These are phyloP conservation scores for Plecturocebus donacophilus DNA, from an alignment of 2,113 vertebrate genomes.

Conservation along the genomic window DNA sequence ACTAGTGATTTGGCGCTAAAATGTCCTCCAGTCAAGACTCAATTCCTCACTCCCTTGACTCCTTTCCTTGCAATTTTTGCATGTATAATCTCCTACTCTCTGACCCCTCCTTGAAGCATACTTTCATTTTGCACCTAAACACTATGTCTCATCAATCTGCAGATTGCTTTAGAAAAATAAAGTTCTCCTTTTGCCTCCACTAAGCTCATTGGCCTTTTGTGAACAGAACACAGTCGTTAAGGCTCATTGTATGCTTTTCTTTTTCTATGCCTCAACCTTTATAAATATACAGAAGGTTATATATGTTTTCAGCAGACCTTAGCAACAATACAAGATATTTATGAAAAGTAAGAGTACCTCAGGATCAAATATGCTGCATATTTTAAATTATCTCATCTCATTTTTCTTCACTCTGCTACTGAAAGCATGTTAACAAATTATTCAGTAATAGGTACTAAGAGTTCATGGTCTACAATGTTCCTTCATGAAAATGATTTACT, in stretches of 20 bases:
- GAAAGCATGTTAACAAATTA: background rate
- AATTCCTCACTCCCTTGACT: background rate
- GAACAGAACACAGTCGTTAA: background rate
- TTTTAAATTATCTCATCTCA: background rate
- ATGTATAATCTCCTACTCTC: background rate
- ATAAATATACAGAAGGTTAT: background rate
- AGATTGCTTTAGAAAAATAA: background rate
- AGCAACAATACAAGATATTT: background rate
- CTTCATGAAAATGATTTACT: slow-evolving; percentile 33
- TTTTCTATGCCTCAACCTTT: background rate
- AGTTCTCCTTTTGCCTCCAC: background rate
- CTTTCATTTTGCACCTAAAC: background rate
- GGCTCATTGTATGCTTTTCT: background rate
- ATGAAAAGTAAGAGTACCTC: background rate
- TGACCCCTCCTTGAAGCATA: background rate
- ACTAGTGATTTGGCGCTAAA: background rate
- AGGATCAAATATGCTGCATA: background rate
- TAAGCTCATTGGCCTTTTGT: background rate
- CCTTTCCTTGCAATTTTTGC: background rate
- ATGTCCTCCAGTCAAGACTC: background rate
- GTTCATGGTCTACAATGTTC: background rate
- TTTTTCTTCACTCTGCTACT: background rate
- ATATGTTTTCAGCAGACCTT: background rate
- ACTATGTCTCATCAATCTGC: background rate
- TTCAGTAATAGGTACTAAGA: background rate